Evolutionary conservation across 2,797 vertebrate genomes (phyloP).

Genomic region (Epinephelus awoara): DNA sequence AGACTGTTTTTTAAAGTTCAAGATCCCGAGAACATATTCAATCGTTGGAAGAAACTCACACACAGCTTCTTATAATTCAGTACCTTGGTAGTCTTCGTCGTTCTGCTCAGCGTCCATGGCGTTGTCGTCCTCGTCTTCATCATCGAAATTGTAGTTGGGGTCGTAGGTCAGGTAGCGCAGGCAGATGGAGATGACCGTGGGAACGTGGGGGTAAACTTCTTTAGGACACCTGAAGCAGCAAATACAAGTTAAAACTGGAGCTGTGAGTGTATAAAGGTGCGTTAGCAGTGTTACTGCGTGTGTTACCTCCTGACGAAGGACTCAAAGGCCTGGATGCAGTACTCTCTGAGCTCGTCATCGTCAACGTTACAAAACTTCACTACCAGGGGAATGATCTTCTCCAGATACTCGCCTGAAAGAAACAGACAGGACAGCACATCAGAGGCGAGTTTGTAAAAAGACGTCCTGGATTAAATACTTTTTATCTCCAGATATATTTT

Average conservation of each 20-base stretch:
- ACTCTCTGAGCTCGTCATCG: conserved; percentile 97
- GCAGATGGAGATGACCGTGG: conserved; percentile 98
- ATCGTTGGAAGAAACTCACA: no score
- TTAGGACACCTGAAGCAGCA: conserved; percentile 86
- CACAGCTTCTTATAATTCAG: rapidly evolving
- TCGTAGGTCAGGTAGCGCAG: conserved; percentile 99
- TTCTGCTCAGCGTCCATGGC: conserved; percentile 98
- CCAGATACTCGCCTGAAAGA: conserved; percentile 92
- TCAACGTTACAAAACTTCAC: conserved; percentile 99
- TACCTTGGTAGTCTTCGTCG: conserved; percentile 99
- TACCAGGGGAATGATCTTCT: conserved; percentile 97
- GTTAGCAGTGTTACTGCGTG: neutral
- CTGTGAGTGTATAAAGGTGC: rapidly evolving
- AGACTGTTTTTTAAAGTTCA: no score
- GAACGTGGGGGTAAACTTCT: conserved; percentile 98
- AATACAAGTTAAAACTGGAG: rapidly evolving
- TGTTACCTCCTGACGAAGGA: conserved; percentile 96
- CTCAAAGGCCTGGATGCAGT: conserved; percentile 99
- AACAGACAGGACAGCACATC: neutral
- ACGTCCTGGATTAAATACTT: no score
- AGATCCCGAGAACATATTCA: no score
- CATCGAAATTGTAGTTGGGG: conserved; percentile 99
- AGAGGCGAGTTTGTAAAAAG: no score
- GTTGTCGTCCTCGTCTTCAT: conserved; percentile 99
- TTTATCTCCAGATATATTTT: neutral